phyloP scores from a whole-genome alignment of 2,113 vertebrate species.

The Caloenas nicobarica region DNA sequence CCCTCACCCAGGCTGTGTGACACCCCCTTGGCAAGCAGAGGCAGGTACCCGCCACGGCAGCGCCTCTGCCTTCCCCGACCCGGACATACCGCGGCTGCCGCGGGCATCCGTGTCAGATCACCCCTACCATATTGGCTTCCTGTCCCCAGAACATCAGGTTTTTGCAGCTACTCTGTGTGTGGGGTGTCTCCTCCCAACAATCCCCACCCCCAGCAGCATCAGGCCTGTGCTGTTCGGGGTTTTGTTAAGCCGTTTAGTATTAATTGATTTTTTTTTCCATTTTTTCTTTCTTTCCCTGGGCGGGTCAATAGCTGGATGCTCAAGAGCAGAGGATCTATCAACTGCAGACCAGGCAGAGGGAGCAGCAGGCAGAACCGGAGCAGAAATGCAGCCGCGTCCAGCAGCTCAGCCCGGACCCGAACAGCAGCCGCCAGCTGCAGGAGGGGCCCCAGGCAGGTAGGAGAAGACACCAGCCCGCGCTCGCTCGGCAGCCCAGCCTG shows the following conservation, averaged over 20 bases:
- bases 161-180: constrained; percentile 60
- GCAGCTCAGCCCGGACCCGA: constrained; percentile 67
- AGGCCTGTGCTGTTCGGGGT: constrained; percentile 71
- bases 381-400: constrained; percentile 72
- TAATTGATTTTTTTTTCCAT: constrained; percentile 92
- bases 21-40: background rate
- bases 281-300: constrained; percentile 89
- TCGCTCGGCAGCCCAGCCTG: background rate
- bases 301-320: constrained; percentile 92
- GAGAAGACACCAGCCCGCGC: background rate
- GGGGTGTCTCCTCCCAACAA: constrained; percentile 68
- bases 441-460: constrained; percentile 79
- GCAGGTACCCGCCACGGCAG: background rate
- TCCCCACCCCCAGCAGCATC: constrained; percentile 70
- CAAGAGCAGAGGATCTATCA: constrained; percentile 89
- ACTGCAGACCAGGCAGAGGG: constrained; percentile 81
- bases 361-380: constrained; percentile 81
- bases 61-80: constrained; percentile 9
- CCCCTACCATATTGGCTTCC: constrained; percentile 81
- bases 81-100: constrained; percentile 31
- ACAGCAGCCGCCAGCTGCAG: constrained; percentile 60
- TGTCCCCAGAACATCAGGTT: constrained; percentile 74
- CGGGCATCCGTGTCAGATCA: constrained; percentile 31
- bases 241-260: constrained; percentile 81
- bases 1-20: background rate